Evolutionary conservation across 2,888 invertebrate genomes (phyloP), one percentile per base, ranked within the genome.

Genomic region (Pristionchus fissidentatus): DNA sequence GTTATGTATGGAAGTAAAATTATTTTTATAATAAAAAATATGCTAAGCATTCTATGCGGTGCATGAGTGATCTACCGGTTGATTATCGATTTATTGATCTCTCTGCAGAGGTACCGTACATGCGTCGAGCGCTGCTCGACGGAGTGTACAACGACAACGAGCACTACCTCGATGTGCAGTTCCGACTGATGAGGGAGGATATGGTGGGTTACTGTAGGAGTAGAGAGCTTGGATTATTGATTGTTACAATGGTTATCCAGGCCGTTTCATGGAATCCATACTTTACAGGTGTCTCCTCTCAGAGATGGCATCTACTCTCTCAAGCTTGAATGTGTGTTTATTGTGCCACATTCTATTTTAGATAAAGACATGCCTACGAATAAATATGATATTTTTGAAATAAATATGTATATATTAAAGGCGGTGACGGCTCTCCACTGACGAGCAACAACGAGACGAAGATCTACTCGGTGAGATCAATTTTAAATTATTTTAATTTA

Each of bases 101-200:
- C n/a, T n/a, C 87, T 29, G 83, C 87, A 3, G 86, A 89, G n/a
- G 85, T 89, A 8, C 93, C 93, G 0, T 94, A 94, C 90, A 88
- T 95, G 32, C 93, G 94, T 26, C 94, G 94, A 0, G 95, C 95
- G 90, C 94, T 95, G 83, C 92, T 94, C 0, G 92, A 94, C 66
- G 95, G 95, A 26, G 93, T 94, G 0, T 96, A 95, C 92, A 91
- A 93, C 0, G 94, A 94, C 90, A 93, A 95, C 0, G 94, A 95
- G 73, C 95, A 96, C 90, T 97, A 97, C 91, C 93, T 97, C 38
- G 95, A 95, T 88, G 93, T 95, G n/a, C 96, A 96, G 88, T 96
- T 96, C 90, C 94, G 95, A 55, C 93, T 96, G 52, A 92, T 96
- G 78, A 93, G 96, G 49, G 96, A 96, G 93, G 96, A 97, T 93